phyloP scores from a whole-genome alignment of 2,113 vertebrate genomes.

The Danio rerio region DNA sequence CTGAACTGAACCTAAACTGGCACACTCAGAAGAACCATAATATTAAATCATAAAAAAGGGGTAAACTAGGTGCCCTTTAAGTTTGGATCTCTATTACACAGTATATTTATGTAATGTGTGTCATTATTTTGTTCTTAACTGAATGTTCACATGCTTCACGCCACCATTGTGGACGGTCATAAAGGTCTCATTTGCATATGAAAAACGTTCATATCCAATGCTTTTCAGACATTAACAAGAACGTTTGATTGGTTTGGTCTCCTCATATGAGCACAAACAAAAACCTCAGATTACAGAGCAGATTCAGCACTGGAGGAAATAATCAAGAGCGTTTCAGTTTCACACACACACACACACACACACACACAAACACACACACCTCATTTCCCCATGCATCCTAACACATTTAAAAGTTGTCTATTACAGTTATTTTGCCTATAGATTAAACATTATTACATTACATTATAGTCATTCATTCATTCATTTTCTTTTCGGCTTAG shows the following conservation, averaged over 20 bases:
- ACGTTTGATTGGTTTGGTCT: conserved; percentile 14
- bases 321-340: conserved; percentile 40
- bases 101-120: background rate
- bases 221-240: conserved; percentile 10
- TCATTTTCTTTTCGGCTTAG: too few species aligned
- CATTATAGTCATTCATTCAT: too few species aligned
- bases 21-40: too few species aligned
- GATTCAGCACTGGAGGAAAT: conserved; percentile 12
- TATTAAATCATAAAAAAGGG: too few species aligned
- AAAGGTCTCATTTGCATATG: conserved; percentile 26
- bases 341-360: conserved; percentile 25
- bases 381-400: too few species aligned
- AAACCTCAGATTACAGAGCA: conserved; percentile 28
- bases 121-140: conserved; percentile 1
- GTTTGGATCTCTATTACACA: background rate
- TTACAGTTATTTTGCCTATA: too few species aligned
- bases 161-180: background rate
- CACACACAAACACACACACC: too few species aligned
- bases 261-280: conserved; percentile 35
- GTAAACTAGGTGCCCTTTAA: too few species aligned
- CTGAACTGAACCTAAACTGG: too few species aligned
- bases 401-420: too few species aligned
- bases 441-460: too few species aligned
- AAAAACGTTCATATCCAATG: conserved; percentile 26
- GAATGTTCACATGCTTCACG: background rate